Evolutionary conservation across 2,888 invertebrate species (phyloP).

Genomic region (Nasonia oneida): DNA sequence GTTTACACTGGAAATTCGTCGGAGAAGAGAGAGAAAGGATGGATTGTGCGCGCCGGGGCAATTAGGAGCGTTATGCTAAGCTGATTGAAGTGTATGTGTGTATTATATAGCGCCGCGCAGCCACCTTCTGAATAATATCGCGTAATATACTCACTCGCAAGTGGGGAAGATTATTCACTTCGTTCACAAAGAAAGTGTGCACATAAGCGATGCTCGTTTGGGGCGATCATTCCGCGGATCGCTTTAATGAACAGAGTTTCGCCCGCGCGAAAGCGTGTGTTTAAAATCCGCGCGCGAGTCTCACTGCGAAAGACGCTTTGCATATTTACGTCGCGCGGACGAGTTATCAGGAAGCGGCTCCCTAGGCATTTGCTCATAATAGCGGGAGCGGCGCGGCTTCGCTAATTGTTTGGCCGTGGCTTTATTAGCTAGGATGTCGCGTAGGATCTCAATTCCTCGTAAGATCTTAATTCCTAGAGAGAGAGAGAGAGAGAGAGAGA

Average conservation of each 20-base stretch:
- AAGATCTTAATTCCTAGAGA: no score
- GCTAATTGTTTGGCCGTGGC: constrained; percentile 60
- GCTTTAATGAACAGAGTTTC: background rate
- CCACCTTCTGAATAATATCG: constrained; percentile 1
- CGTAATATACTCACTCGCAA: background rate
- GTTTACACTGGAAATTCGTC: constrained; percentile 18
- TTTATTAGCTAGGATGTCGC: constrained; percentile 57
- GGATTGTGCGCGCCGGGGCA: constrained; percentile 13
- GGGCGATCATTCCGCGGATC: background rate
- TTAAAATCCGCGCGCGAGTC: background rate
- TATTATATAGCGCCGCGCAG: background rate
- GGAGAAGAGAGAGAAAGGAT: background rate
- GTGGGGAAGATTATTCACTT: background rate
- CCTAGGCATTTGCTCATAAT: constrained; percentile 45
- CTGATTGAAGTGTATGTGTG: background rate
- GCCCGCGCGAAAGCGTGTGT: background rate
- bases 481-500: no score
- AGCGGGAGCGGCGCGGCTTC: constrained; percentile 29
- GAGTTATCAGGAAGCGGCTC: constrained; percentile 51
- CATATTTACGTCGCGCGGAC: constrained; percentile 50
- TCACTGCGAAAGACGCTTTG: constrained; percentile 14
- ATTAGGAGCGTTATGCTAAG: constrained; percentile 9
- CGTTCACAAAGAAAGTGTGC: background rate
- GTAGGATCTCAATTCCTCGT: background rate
- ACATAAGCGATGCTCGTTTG: background rate